These are phyloP conservation scores for Dioctria rufipes DNA, from an alignment of 2,888 invertebrate genomes.

Conservation along the genomic window DNA sequence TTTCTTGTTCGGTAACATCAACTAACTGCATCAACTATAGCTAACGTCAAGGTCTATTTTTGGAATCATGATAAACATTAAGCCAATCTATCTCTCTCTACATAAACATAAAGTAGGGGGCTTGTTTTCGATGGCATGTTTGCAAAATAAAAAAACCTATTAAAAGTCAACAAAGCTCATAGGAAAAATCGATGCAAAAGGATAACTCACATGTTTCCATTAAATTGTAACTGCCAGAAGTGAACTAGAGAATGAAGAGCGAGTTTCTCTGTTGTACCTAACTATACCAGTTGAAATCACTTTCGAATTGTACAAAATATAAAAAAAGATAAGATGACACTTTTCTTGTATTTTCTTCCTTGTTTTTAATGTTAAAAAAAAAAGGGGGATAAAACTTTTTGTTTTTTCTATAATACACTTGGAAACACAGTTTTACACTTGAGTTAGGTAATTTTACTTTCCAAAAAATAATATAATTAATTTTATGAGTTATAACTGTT, in stretches of 20 bases:
- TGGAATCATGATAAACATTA: background rate
- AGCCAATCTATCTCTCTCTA: background rate
- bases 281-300: too few species aligned
- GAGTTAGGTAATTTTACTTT: background rate
- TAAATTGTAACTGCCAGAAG: background rate
- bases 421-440: too few species aligned
- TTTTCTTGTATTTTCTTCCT: too few species aligned
- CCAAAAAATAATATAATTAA: background rate
- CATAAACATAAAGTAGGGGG: background rate
- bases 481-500: background rate
- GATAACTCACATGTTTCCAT: slow-evolving; percentile 35
- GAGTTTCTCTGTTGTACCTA: background rate
- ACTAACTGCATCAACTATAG: background rate
- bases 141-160: background rate
- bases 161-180: background rate
- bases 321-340: too few species aligned
- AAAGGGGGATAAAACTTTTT: too few species aligned
- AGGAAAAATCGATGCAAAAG: slow-evolving; percentile 31
- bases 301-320: too few species aligned
- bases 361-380: too few species aligned
- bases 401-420: too few species aligned
- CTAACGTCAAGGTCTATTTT: slow-evolving; percentile 4
- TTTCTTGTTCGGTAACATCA: background rate
- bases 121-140: background rate
- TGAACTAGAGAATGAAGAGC: background rate